These are phyloP conservation scores for Muscina levida DNA, from an alignment of 2,888 invertebrate genomes.

Conservation along the genomic window DNA sequence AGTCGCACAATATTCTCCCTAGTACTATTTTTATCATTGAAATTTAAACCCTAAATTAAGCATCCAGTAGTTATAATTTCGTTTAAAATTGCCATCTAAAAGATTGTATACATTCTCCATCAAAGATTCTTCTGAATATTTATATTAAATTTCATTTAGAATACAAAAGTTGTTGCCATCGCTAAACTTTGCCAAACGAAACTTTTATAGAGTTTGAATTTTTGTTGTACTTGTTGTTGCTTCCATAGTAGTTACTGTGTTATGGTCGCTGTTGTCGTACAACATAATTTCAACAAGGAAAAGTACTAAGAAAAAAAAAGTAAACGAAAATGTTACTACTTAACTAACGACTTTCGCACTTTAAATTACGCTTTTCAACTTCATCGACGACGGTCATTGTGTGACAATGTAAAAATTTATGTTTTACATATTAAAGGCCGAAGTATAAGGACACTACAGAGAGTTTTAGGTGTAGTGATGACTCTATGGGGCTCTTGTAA, in stretches of 20 bases:
- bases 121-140: not conserved
- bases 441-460: not conserved
- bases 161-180: not conserved
- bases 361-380: not conserved
- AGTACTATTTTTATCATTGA: no score
- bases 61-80: no score
- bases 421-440: conserved; percentile 16
- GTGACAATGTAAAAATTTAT: conserved; percentile 17
- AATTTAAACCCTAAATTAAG: no score
- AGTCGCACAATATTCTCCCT: no score
- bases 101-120: no score
- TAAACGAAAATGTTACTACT: conserved; percentile 26
- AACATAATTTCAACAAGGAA: conserved; percentile 1
- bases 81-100: no score
- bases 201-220: conserved; percentile 8
- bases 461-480: not conserved
- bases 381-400: conserved; percentile 15
- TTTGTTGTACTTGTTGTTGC: not conserved
- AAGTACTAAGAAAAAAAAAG: no score
- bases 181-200: not conserved
- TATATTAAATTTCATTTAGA: not conserved
- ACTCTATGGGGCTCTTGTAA: not conserved
- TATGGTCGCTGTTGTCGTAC: conserved; percentile 13
- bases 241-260: not conserved
- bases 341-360: conserved; percentile 32